These are phyloP conservation scores for Ormyrus labotus DNA, from an alignment of 2,888 invertebrate genomes.

Conservation along the genomic window DNA sequence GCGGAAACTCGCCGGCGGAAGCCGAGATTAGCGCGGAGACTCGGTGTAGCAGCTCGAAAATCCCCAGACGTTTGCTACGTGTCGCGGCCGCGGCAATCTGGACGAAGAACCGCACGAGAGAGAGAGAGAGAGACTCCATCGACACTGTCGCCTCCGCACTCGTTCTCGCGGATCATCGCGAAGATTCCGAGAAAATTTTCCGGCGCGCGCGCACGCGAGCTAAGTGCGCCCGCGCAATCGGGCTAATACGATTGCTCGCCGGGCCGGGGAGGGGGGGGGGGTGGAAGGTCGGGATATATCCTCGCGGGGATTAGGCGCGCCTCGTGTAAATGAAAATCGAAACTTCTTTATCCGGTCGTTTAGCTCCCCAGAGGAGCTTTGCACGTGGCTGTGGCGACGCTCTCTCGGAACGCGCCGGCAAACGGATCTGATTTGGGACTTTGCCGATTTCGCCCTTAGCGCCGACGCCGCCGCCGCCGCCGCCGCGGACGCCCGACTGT, in stretches of 20 bases:
- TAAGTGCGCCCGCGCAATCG: background rate
- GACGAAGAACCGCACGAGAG: no score
- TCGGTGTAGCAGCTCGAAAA: no score
- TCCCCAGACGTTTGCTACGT: no score
- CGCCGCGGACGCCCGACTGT: background rate
- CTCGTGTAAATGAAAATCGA: constrained; percentile 17
- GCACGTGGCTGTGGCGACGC: no score
- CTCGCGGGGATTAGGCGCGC: background rate
- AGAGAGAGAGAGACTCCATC: background rate
- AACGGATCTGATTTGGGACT: no score
- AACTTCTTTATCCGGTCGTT: constrained; percentile 24
- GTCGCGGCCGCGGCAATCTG: no score
- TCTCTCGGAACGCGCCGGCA: no score
- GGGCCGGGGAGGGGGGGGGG: background rate
- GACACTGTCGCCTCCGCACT: background rate
- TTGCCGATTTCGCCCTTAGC: background rate
- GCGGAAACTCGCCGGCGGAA: no score
- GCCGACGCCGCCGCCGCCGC: background rate
- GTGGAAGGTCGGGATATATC: background rate
- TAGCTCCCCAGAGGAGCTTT: background rate
- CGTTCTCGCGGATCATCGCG: constrained; percentile 6
- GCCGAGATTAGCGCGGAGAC: no score
- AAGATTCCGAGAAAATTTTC: background rate
- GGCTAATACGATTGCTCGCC: constrained; percentile 25
- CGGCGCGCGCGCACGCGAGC: background rate